Evolutionary conservation across 2,113 vertebrate species (phyloP), one percentile per base, ranked within the genome.

Genomic region (Erpornis zantholeuca): DNA sequence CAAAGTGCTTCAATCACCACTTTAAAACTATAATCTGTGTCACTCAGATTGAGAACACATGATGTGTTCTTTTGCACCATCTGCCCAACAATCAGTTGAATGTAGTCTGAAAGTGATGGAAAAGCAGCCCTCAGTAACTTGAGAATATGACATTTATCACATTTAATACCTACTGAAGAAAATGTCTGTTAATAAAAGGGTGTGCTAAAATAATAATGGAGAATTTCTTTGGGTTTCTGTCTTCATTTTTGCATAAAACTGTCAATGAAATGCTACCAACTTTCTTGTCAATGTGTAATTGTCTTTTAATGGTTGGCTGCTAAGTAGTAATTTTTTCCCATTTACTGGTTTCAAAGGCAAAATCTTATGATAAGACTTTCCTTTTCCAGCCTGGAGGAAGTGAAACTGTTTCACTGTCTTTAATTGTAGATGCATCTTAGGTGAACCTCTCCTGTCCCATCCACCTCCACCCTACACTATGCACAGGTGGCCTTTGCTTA

Each of bases 251-350:
- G 4, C 65, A n/a, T 82, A 53, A 77, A 92, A 77, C 24, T 10
- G 4, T 63, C 25, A 45, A 85, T 38, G 76, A 82, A 90, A 79
- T 47, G 45, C 52, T 82, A 40, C 90, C 25, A 82, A 61, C 63
- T 82, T 80, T 36, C 75, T 80, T 94, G 82, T 90, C 65, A 89
- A 2, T 82, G 42, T 77, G 36, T 77, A 95, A 87, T 91, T 91
- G 77, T 47, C 83, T 87, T 82, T 87, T 91, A 94, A 94, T 92
- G 75, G 81, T 68, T 69, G 83, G 18, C 70, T 96, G 65, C 56
- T 63, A 61, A 96, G 61, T 75, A 81, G 36, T 77, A 3, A 28
- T 72, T 91, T 88, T 56, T 82, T 91, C 31, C 80, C 12, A 2
- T 71, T 90, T 80, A 18, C 13, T 69, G 6, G 10, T 80, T 80